Evolutionary conservation across 2,888 invertebrate genomes (phyloP), one percentile per base, ranked within the genome.

Genomic region (Cheilosia pagana): DNA sequence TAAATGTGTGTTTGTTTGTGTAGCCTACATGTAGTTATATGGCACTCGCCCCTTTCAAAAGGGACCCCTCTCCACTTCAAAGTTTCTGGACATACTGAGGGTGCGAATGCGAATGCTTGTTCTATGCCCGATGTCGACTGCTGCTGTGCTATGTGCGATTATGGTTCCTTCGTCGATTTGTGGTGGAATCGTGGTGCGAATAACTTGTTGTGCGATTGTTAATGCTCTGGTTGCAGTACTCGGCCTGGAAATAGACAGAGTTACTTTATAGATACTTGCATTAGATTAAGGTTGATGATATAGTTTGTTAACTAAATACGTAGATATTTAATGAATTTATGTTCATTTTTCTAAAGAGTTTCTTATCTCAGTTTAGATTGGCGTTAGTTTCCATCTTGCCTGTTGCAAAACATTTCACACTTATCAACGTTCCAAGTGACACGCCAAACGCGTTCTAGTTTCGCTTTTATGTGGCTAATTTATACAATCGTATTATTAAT

Each of bases 191-290:
- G 67, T 81, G 85, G 70, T 85, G 85, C 57, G 81, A 67, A 81
- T 76, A 63, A 67, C 63, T 76, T 71, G 75, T 76, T 79, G 85
- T 85, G 65, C 57, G 81, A 81, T 79, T 85, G 76, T 81, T 86
- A 77, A 67, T 76, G 81, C 76, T 81, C 53, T 81, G 86, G 43
- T 86, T 72, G 68, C 86, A 86, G 62, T 81, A 86, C 55, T 86
- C 86, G 60, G 81, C 72, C 86, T 86, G 62, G 8, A 86, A 86
- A 43, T 72, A 76, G 21, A 75, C 14, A 48, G 53, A 60, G 10
- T 55, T 0, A 52, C 6, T 43, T 35, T 25, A n/a, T 6, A 60
- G 19, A 35, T 50, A 50, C 14, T 23, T 50, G 12, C 5, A 14
- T 14, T 3, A 23, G 50, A 23, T 23, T 3, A 12, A 23, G 4